Percentiles rank a stretch among this genome's conserved stretches.
phyloP scores from a whole-genome alignment of 2,888 invertebrate species.

The Drosophila cognata region DNA sequence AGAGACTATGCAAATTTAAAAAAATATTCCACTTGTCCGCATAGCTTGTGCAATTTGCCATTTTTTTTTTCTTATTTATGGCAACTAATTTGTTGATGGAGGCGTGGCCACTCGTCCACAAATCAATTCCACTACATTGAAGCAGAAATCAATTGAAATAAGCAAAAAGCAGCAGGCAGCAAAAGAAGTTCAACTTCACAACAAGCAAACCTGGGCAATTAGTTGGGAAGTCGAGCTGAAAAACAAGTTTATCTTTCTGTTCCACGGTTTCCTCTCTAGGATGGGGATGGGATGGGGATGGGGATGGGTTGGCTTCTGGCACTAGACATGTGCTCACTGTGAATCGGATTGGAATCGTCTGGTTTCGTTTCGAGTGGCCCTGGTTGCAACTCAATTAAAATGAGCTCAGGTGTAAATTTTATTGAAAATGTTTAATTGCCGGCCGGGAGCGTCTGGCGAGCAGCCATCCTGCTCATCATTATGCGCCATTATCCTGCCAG shows the following conservation, averaged over 20 bases:
- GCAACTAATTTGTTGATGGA: constrained; percentile 69
- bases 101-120: constrained; percentile 72
- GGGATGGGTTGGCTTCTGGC: constrained; percentile 30
- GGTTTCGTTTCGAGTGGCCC: constrained; percentile 57
- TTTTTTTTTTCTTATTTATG: constrained; percentile 69
- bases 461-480: constrained; percentile 62
- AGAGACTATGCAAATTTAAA: constrained; percentile 61
- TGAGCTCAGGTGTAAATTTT: constrained; percentile 85
- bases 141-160: constrained; percentile 74
- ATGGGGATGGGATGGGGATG: background rate
- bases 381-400: constrained; percentile 83
- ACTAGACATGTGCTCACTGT: constrained; percentile 46
- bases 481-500: constrained; percentile 74
- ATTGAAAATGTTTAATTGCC: constrained; percentile 84
- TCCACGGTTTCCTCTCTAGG: background rate
- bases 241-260: constrained; percentile 70
- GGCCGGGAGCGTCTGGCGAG: constrained; percentile 69
- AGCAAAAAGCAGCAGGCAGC: constrained; percentile 26
- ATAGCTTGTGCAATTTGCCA: constrained; percentile 41
- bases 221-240: constrained; percentile 64
- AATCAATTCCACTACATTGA: constrained; percentile 81
- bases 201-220: constrained; percentile 77
- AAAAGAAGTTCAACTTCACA: constrained; percentile 42
- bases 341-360: constrained; percentile 39
- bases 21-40: constrained; percentile 75